Evolutionary conservation across 2,113 vertebrate genomes (phyloP).

Genomic region (Crotalus helleri): DNA sequence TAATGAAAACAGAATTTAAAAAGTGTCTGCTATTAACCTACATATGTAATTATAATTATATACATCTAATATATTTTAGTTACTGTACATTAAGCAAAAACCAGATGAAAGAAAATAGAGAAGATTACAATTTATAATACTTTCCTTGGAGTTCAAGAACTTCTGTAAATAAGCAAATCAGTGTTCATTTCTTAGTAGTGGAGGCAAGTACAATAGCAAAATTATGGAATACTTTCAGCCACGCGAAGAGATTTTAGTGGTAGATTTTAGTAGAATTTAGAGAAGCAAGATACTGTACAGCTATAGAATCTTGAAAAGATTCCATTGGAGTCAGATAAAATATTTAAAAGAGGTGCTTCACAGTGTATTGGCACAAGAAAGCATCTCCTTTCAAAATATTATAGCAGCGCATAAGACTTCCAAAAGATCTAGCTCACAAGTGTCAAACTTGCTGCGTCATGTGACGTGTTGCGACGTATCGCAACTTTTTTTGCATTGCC

Average conservation of each 20-base stretch:
- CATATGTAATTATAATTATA: background rate
- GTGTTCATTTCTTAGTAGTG: background rate
- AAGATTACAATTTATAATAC: background rate
- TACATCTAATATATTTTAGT: background rate
- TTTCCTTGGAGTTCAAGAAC: background rate
- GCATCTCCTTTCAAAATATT: background rate
- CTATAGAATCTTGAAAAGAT: background rate
- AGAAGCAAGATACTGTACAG: background rate
- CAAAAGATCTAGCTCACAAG: too few species aligned
- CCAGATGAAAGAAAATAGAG: background rate
- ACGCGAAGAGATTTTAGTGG: background rate
- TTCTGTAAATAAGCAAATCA: background rate
- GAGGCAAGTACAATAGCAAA: background rate
- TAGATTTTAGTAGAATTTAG: background rate
- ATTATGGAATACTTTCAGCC: background rate
- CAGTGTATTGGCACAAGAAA: background rate
- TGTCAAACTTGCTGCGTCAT: too few species aligned
- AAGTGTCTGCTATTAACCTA: background rate
- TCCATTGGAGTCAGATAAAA: background rate
- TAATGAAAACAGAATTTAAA: background rate
- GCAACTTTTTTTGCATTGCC: too few species aligned
- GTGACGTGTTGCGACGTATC: too few species aligned
- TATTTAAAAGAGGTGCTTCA: background rate
- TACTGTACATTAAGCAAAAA: background rate
- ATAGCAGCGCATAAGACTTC: too few species aligned